Evolutionary conservation across 2,113 vertebrate species (phyloP), one percentile per base, ranked within the genome.

Genomic region (Motacilla tschutschensis): DNA sequence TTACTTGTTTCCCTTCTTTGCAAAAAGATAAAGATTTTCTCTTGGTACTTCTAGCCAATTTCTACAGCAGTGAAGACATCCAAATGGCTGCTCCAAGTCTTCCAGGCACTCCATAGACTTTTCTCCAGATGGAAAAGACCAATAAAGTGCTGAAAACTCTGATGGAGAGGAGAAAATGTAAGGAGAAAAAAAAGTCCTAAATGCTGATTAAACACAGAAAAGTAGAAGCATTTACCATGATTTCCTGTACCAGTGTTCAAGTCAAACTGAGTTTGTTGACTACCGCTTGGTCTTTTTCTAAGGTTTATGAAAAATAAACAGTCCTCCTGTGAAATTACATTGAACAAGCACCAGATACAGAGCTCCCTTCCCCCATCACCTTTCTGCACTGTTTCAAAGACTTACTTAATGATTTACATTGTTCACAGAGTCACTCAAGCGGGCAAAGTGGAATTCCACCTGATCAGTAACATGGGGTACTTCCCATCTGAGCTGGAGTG

Each of bases 401-500:
- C 91, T 94, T 85, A 91, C 87, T 95, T 95, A 96, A 93, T 94
- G 95, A 95, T 95, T 91, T 93, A 93, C 93, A 95, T 96, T 96
- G 96, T 96, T 96, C 95, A 89, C 87, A 28, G 53, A 93, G 71
- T 93, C 91, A 91, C 67, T 96, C 92, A 96, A 94, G 93, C 90
- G 48, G 90, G 81, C 38, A 83, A 89, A 95, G 94, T 96, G 95
- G 94, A 97, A 97, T 97, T 97, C 94, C 96, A 96, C 94, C 95
- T 97, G 95, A 91, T 94, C 21, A 17, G 95, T 92, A 95, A 95
- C 95, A 95, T 86, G 94, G 92, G 91, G 71, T 95, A 85, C 94
- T 95, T 95, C 91, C 77, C 92, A 92, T 91, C 77, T 59, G 85
- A 94, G 76, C 87, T 78, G 76, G 75, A 25, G n/a, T 59, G 87